Evolutionary conservation across 2,888 invertebrate species (phyloP), one percentile per base, ranked within the genome.

Genomic region (Carterocephalus palaemon): DNA sequence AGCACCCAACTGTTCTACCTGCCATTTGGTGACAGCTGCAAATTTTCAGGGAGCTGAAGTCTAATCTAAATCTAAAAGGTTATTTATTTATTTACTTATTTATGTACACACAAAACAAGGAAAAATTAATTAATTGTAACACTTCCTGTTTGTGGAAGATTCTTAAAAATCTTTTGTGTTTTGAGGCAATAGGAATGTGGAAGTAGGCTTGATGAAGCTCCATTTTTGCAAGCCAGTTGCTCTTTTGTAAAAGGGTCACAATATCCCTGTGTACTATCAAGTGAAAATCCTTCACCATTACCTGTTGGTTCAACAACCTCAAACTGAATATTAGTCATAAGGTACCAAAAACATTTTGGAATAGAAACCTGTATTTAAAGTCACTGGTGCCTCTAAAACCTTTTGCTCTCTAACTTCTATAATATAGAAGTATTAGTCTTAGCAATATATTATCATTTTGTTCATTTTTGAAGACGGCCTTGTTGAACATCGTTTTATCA

Each of bases 201-300:
- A 59, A 60, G 31, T 59, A 60, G 0, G 57, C 60, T 19, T 57
- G 52, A 0, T 53, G 51, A 0, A 57, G 26, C 23, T 60, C 59
- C n/a, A 60, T 24, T 39, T 60, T 63, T 33, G 41, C 40, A 23
- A 62, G 20, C 52, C 55, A 60, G 23, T 62, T 59, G 4, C 34
- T 1, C 1, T 32, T 46, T 34, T 62, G 60, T 2, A 62, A 36
- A 13, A 62, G 62, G 4, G 57, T 56, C 3, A 59, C 26, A 6
- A 19, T 19, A 17, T 38, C 22, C 6, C 26, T 20, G 3, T 38
- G 23, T 6, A n/a, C 15, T 38, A 38, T 38, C 15, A 29, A 29
- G 12, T 13, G 13, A 15, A 29, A 29, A 5, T 29, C 4, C 2
- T 7, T 12, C 10, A 12, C 13, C 2, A 4, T 4, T 1, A 13